Percentiles rank a stretch among this genome's conserved stretches.
Evolutionary conservation across 2,113 vertebrate species (phyloP).

Genomic region (Pao palembangensis): DNA sequence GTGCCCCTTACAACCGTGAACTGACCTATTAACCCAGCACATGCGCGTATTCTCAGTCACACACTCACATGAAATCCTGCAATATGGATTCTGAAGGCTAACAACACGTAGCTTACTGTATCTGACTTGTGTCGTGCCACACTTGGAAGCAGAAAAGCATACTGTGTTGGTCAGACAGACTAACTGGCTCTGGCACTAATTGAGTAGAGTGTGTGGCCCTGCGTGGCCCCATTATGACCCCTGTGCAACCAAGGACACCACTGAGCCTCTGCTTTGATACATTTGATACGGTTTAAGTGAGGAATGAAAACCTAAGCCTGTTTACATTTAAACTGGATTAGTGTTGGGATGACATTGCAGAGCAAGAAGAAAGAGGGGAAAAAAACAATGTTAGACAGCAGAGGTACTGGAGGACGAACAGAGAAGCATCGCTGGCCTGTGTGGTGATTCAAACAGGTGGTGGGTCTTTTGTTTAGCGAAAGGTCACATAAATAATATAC

Average conservation of each 20-base stretch:
- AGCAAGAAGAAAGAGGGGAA: constrained; percentile 30
- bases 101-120: constrained; percentile 5
- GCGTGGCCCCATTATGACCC: constrained; percentile 77
- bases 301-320: constrained; percentile 82
- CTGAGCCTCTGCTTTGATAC: constrained; percentile 86
- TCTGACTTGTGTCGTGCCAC: constrained; percentile 13
- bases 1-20: constrained; percentile 58
- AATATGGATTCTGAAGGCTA: constrained; percentile 10
- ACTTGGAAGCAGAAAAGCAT: constrained; percentile 37
- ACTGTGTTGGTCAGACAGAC: constrained; percentile 68
- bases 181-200: constrained; percentile 78
- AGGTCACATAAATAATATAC: too few relatives aligned
- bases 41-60: constrained; percentile 59
- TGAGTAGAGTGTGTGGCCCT: constrained; percentile 77
- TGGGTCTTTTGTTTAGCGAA: too few relatives aligned
- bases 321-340: constrained; percentile 84
- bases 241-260: constrained; percentile 78
- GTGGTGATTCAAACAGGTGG: constrained; percentile 13
- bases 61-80: constrained; percentile 50
- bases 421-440: constrained; percentile 8
- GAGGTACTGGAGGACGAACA: constrained; percentile 16
- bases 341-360: constrained; percentile 72
- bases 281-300: constrained; percentile 88
- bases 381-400: constrained; percentile 25
- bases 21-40: constrained; percentile 73